Evolutionary conservation across 2,113 vertebrate genomes (phyloP).

Genomic region (Percopsis transmontana): DNA sequence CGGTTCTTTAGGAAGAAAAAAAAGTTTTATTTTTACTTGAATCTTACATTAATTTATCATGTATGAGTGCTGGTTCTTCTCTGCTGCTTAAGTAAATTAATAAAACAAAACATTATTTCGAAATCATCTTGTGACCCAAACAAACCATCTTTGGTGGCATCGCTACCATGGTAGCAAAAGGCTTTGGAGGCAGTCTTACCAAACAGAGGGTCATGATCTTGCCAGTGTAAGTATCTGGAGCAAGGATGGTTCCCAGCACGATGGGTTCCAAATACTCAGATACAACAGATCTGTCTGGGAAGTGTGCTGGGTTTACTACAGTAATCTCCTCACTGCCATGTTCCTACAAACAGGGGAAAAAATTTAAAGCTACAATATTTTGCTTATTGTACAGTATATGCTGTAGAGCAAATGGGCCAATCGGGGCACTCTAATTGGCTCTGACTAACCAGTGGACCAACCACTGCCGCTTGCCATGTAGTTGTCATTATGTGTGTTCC

Average conservation of each 20-base stretch:
- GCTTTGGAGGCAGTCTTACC: slow-evolving; percentile 74
- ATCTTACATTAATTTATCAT: background rate
- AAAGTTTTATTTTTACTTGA: background rate
- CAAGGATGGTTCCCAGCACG: slow-evolving; percentile 89
- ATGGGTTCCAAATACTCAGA: slow-evolving; percentile 91
- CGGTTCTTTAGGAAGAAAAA: slow-evolving; percentile 73
- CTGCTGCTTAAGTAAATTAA: background rate
- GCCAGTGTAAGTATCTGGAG: slow-evolving; percentile 86
- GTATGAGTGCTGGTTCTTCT: background rate
- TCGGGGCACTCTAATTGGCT: too few species aligned
- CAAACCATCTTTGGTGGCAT: too few species aligned
- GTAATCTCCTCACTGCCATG: slow-evolving; percentile 85
- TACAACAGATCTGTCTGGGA: slow-evolving; percentile 87
- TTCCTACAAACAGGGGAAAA: slow-evolving; percentile 73
- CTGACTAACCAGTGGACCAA: too few species aligned
- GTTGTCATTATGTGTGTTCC: too few species aligned
- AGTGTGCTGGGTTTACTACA: slow-evolving; percentile 90
- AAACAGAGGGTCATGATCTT: slow-evolving; percentile 91
- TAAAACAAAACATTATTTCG: background rate
- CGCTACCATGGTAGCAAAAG: background rate
- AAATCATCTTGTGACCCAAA: background rate
- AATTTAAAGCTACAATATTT: slow-evolving; percentile 1
- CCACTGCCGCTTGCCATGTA: too few species aligned
- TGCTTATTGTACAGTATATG: too few species aligned
- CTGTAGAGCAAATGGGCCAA: too few species aligned